Evolutionary conservation across 2,888 invertebrate genomes (phyloP).

Genomic region (Acholoe squamosa): DNA sequence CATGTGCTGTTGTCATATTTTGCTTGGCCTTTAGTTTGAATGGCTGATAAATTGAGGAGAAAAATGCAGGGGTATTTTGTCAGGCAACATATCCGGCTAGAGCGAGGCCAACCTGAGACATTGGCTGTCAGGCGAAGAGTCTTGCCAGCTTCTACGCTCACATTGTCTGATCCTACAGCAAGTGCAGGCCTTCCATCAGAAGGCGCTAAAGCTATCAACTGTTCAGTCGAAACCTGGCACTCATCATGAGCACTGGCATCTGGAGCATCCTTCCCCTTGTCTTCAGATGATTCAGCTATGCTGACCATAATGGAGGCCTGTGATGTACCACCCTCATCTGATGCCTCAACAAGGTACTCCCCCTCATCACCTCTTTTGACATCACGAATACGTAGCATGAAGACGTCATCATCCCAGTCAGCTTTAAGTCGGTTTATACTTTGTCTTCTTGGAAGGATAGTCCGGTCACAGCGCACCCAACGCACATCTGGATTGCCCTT

Average conservation of each 20-base stretch:
- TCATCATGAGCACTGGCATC: background rate
- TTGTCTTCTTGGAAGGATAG: conserved; percentile 14
- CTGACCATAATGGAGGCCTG: conserved; percentile 45
- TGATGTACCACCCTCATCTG: conserved; percentile 6
- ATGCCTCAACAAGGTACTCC: conserved; percentile 42
- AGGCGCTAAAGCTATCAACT: background rate
- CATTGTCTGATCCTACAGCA: background rate
- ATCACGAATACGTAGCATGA: conserved; percentile 45
- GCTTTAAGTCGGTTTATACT: conserved; percentile 26
- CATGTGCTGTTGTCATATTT: conserved; percentile 49
- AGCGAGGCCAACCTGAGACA: conserved; percentile 37
- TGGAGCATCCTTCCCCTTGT: background rate
- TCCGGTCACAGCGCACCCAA: conserved; percentile 50
- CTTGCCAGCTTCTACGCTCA: background rate
- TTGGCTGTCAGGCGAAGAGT: background rate
- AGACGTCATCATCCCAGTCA: conserved; percentile 55
- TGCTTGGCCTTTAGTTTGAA: conserved; percentile 30
- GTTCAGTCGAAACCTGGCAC: background rate
- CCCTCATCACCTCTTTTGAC: conserved; percentile 38
- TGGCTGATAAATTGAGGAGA: background rate
- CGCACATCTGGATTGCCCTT: conserved; percentile 33
- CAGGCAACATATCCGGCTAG: background rate
- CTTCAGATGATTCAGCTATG: background rate
- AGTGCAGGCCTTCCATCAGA: background rate
- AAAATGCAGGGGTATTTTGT: background rate